Base-by-base conservation (phyloP, 2,797 vertebrate species). In the Gambusia yucatana region DNA sequence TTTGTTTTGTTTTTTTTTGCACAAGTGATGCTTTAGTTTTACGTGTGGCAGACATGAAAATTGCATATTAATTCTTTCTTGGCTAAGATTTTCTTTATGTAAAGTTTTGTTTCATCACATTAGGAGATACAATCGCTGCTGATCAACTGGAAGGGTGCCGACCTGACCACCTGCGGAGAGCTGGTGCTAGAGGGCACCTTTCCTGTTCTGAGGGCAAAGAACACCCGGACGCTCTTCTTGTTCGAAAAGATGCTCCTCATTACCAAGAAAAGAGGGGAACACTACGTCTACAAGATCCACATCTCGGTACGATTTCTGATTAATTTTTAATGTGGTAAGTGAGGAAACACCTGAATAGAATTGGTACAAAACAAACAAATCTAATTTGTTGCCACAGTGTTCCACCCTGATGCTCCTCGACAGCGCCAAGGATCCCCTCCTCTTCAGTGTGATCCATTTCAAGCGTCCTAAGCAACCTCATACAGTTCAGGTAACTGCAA, bases 81-180 rank as follows among this genome's bases (percentile, higher is more conserved):
- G 13, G 28, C 71, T 87, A 13, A 79, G 0, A 0, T 28, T 78
- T 46, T 74, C 30, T 77, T 39, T 83, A 84, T 50, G 14, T 86
- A 14, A n/a, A 14, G 5, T 28, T 43, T 46, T 28, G 52, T 85
- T 67, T n/a, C 55, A 83, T 84, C 75, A 72, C 88, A 46, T 71
- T 14, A 99, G 98, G 98, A 99, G 95, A 97, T 99, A 50, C 98
- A 99, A 92, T 98, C 98, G 0, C 94, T 99, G 87, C 96, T 99
- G 88, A 97, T 99, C 89, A 98, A 98, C 91, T 99, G 98, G 98
- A 99, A 98, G 87, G 98, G 98, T 22, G 93, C 96, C 0, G 98
- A 99, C 88, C 95, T 99, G 91, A 98, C 98, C 43, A 98, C 95
- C 6, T 99, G 95, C 0, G 98, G 98, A 28, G 98, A 99, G 83